Conservation (phyloP, 1,140 invertebrate species). For the Acyrthosiphon pisum region DNA sequence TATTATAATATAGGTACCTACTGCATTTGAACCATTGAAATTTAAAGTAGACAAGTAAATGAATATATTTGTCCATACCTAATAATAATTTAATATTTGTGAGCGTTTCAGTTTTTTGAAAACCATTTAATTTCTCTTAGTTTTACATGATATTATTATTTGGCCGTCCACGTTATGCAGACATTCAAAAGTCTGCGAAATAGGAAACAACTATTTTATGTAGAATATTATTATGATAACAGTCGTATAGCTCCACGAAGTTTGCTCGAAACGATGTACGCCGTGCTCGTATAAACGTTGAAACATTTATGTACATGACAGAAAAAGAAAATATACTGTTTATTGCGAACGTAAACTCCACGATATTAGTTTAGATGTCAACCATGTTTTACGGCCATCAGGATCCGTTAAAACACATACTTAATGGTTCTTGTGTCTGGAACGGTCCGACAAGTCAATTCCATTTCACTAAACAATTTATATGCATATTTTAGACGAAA, state of each 20-base stretch:
- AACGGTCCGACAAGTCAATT: not conserved
- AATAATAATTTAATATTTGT: too few relatives aligned
- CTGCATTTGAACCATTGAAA: too few relatives aligned
- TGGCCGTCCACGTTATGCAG: not conserved
- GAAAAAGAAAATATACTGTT: not conserved
- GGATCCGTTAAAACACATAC: not conserved
- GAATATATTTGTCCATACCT: too few relatives aligned
- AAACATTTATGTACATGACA: not conserved
- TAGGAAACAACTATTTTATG: not conserved
- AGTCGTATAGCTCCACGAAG: too few relatives aligned
- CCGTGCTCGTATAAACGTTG: not conserved
- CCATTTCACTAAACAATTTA: not conserved
- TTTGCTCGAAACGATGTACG: not conserved
- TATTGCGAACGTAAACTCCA: not conserved
- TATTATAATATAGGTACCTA: too few relatives aligned
- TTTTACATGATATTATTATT: not conserved
- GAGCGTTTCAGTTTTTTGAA: not conserved
- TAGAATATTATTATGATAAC: not conserved
- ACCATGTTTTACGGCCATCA: not conserved
- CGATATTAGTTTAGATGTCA: conserved; percentile 6
- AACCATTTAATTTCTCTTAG: not conserved
- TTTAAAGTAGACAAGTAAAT: too few relatives aligned
- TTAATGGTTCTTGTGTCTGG: conserved; percentile 16
- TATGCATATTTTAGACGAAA: conserved; percentile 5
- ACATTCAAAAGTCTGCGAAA: not conserved